Base-by-base conservation (phyloP, 2,113 vertebrate species). In the Athene cunicularia region DNA sequence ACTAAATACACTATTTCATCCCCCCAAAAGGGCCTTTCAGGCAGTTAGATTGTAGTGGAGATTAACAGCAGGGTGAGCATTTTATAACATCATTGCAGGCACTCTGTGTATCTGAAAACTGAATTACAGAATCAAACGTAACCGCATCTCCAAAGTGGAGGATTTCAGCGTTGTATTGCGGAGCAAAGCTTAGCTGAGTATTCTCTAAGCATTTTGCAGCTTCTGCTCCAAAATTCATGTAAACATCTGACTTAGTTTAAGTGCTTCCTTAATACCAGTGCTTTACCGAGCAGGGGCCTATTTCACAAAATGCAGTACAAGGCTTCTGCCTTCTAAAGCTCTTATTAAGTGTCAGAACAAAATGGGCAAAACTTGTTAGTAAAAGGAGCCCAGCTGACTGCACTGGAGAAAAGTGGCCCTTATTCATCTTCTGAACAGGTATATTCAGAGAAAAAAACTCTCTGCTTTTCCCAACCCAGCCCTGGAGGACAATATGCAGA, bases 161-260 rank as follows among this genome's bases (percentile, higher is more conserved):
- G 28, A 63, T 70, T 71, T 26, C 75, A 28, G 77, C 1, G 67
- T 41, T 80, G 45, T 62, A 2, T 17, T 19, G 71, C 13, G 33
- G 45, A 56, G 22, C 2, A 1, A 55, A 94, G 72, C 76, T 28
- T 15, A 32, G n/a, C 86, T 47, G 26, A 35, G 19, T 10, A 12
- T 50, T 67, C 73, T 53, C 1, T 1, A 9, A 87, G 86, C 43
- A 8, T 70, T 68, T 77, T 68, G 56, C 58, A 53, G 81, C 73
- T 80, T 80, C 82, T 58, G 30, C 83, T 91, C 80, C 76, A 14
- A 55, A 87, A 76, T 68, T 52, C 66, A 1, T 7, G 73, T 80
- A 75, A 91, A 91, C 77, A 73, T 67, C 90, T 45, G 58, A 93
- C 91, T 94, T n/a, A 35, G 13, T 72, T 86, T 92, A 92, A 97